Base-by-base conservation (phyloP, 2,888 invertebrate genomes). In the Pinctada fucata region DNA sequence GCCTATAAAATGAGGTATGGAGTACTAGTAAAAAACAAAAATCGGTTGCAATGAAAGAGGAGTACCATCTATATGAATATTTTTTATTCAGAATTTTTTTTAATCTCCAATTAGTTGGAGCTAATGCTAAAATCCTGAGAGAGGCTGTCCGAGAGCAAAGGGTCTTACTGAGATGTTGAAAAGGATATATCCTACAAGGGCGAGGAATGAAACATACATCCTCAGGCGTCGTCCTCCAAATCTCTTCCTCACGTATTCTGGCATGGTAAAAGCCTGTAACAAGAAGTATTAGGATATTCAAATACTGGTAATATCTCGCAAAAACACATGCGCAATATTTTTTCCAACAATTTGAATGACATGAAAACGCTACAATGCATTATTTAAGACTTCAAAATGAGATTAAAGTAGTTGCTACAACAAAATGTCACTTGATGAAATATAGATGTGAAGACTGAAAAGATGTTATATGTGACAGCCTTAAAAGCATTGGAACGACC, bases 221-320 rank as follows among this genome's bases (percentile, higher is more conserved):
- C 93, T 89, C 64, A 94, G 93, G 72, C 94, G 86, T 83, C 93
- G 91, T 6, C 94, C 94, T 10, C 94, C 94, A 86, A 94, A 94
- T 13, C 94, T 87, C 83, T 92, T 92, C 76, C 91, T 89, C 65
- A 94, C 85, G 83, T 94, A 94, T 85, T 94, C 94, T 0, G 94
- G 94, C 93, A 94, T 93, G 1, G 94, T 94, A 87, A 91, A 94
- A 4, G 93, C 93, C 89, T 93, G 79, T 82, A 79, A 80, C 51
- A 68, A 74, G 75, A 67, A 50, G 73, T 16, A 68, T 31, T 31
- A 31, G 49, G n/a, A 50, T 71, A n/a, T 68, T 68, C 47, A 58
- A 58, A 10, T 58, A n/a, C 63, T 58, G 63, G 8, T 58, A 58
- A 58, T 58, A 58, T 10, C 63, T 10, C 63, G n/a, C n/a, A 58